Evolutionary conservation across 2,113 vertebrate genomes (phyloP).

Genomic region (Indicator indicator): DNA sequence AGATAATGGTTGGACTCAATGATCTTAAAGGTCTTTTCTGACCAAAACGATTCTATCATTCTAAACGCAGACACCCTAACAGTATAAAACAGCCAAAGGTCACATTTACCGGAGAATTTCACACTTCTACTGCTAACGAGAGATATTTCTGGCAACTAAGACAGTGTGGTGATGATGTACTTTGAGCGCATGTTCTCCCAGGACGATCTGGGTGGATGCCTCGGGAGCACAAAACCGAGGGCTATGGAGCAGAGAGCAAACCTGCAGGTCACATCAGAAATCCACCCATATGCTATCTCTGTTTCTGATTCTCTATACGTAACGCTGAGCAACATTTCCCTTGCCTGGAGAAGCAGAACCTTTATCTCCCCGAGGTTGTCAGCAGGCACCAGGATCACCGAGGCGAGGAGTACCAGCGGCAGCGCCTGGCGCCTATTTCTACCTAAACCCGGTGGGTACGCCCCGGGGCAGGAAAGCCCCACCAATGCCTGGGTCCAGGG

Average conservation of each 20-base stretch:
- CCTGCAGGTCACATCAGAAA: background rate
- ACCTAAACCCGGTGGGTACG: accelerated
- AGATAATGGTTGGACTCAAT: too few species aligned
- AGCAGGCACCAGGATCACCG: background rate
- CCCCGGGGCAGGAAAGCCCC: too few species aligned
- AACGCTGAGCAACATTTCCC: accelerated
- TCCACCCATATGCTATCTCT: accelerated
- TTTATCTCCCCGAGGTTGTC: accelerated
- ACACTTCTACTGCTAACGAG: background rate
- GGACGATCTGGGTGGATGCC: background rate
- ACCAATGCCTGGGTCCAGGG: background rate
- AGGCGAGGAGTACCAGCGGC: background rate
- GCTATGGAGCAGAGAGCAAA: background rate
- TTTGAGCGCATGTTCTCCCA: background rate
- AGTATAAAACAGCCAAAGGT: background rate
- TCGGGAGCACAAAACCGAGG: background rate
- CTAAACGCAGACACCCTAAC: background rate
- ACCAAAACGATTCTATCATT: too few species aligned
- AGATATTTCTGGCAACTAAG: background rate
- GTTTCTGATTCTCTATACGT: background rate
- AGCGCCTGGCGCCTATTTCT: accelerated
- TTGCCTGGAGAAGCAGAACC: background rate
- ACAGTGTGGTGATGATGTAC: background rate
- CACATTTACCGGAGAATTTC: background rate
- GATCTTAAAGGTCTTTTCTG: too few species aligned